Percentiles rank a stretch among this genome's conserved stretches.
Conservation (phyloP, 1,140 invertebrate species). For the Drosophila punjabiensis region DNA sequence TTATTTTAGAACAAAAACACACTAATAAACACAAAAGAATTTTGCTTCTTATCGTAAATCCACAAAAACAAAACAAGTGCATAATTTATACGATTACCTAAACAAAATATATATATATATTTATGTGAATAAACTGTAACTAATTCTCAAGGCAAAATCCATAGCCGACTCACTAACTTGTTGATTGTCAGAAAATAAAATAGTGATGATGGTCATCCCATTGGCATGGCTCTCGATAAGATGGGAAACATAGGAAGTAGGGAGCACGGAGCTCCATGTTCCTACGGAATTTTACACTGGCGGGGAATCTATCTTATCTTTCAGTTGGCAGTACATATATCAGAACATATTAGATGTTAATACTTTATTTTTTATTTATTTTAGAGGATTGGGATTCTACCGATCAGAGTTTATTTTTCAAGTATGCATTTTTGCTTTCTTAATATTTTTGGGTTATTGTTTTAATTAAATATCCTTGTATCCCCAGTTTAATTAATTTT, state of each 20-base stretch:
- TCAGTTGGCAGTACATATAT: no score
- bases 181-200: slow-evolving; percentile 1
- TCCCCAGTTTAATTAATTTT: neutral
- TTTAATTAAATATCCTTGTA: neutral
- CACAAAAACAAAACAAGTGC: slow-evolving; percentile 48
- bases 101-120: slow-evolving; percentile 73
- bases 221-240: slow-evolving; percentile 32
- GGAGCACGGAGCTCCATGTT: neutral
- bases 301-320: slow-evolving; percentile 24
- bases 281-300: slow-evolving; percentile 15
- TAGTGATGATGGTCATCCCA: slow-evolving; percentile 12
- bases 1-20: slow-evolving; percentile 71
- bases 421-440: no score
- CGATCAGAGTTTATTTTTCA: no score
- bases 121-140: slow-evolving; percentile 84
- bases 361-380: no score
- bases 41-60: slow-evolving; percentile 72
- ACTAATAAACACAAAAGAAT: slow-evolving; percentile 53
- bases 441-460: neutral
- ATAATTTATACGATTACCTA: slow-evolving; percentile 63
- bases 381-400: no score
- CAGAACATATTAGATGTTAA: no score
- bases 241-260: slow-evolving; percentile 2
- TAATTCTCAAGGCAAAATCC: slow-evolving; percentile 79
- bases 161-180: slow-evolving; percentile 4